Percentiles rank a stretch among this genome's conserved stretches.
These are phyloP conservation scores for Rhinopithecus roxellana DNA, from an alignment of 2,113 vertebrate species.

Conservation along the genomic window DNA sequence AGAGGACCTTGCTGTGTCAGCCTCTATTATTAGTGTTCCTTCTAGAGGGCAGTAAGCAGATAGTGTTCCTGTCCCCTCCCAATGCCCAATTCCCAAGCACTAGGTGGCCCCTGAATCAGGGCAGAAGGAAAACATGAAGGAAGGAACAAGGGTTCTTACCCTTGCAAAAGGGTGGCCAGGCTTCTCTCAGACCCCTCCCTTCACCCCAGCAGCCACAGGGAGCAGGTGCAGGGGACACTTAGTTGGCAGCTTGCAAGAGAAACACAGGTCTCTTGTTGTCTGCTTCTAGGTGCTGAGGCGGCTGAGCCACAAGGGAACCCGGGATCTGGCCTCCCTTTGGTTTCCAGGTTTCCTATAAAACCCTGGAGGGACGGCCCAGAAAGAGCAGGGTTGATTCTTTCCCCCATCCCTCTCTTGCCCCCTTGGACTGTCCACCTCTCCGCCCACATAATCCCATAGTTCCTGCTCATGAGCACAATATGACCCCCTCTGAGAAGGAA, in stretches of 20 bases:
- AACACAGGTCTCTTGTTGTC: background rate
- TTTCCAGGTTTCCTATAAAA: background rate
- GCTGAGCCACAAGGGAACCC: background rate
- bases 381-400: background rate
- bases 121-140: background rate
- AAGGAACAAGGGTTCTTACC: background rate
- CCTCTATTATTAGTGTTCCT: no score
- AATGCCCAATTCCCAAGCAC: background rate
- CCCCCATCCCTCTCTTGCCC: rapidly evolving
- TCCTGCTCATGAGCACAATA: background rate
- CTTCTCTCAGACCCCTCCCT: background rate
- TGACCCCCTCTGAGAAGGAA: background rate
- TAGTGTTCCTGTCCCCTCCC: no score
- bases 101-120: background rate
- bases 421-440: background rate
- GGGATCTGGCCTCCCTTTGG: background rate
- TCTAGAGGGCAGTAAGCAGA: background rate
- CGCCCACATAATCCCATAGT: background rate
- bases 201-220: background rate
- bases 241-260: background rate
- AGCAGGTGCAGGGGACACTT: background rate
- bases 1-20: background rate
- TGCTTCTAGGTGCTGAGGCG: background rate
- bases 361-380: background rate
- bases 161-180: background rate